A percentile compares a stretch with the other conserved stretches of the same genome.
phyloP scores from a whole-genome alignment of 2,797 vertebrate genomes.

The Anguilla marmorata region DNA sequence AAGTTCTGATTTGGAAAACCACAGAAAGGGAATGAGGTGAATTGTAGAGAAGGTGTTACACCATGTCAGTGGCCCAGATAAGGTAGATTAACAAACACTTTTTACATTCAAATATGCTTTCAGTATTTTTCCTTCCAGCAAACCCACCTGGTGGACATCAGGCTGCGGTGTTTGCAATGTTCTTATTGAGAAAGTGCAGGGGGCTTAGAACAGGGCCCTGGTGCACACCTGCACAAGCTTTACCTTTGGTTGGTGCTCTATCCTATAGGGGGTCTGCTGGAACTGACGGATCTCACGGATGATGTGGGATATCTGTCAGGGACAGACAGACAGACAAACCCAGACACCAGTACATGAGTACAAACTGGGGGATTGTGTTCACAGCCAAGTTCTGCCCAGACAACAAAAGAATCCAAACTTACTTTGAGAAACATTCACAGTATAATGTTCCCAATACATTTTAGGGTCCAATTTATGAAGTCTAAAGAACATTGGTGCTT shows the following conservation, averaged over 20 bases:
- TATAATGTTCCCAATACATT: neutral
- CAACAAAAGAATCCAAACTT: neutral
- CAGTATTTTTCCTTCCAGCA: neutral
- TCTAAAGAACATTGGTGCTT: neutral
- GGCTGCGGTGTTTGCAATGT: neutral
- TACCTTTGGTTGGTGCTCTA: slow-evolving; percentile 94
- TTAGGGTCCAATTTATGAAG: neutral
- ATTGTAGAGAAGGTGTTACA: neutral
- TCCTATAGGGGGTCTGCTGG: slow-evolving; percentile 92
- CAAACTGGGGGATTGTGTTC: neutral
- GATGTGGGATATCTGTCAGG: slow-evolving; percentile 89
- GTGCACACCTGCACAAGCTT: neutral
- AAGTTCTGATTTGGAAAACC: neutral
- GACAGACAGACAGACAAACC: slow-evolving; percentile 3
- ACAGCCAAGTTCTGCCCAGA: neutral
- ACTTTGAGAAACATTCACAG: neutral
- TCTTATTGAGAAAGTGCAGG: neutral
- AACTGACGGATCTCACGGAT: slow-evolving; percentile 97
- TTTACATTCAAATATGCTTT: neutral
- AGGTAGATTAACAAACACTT: neutral
- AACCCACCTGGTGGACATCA: neutral
- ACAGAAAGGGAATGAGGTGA: neutral
- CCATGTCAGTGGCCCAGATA: neutral
- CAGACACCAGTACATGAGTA: neutral
- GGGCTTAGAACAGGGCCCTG: neutral